Base-by-base conservation (phyloP, 2,888 invertebrate genomes). In the Lissocephala sabroskyi region DNA sequence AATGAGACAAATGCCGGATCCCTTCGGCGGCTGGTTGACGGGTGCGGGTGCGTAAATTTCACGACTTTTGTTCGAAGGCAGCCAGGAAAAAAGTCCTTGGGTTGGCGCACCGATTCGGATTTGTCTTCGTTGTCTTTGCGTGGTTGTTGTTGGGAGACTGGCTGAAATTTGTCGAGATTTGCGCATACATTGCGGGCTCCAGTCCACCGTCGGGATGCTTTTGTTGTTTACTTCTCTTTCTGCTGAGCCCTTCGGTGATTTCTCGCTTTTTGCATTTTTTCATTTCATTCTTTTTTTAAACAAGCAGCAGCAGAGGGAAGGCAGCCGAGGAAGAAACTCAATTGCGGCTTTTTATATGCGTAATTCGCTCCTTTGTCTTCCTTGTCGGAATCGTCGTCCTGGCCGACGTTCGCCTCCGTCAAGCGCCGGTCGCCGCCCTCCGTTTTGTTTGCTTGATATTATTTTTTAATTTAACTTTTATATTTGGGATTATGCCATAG, bases 391-490 rank as follows among this genome's bases (percentile, higher is more conserved):
- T 42, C 18, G 4, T 26, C 30, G 39, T 42, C 30, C 13, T 39
- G 28, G 39, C 33, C 43, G 26, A 30, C 40, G 30, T n/a, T 11
- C 41, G 26, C n/a, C n/a, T 52, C 23, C 55, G 50, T 32, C 30
- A 11, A 32, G n/a, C n/a, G n/a, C n/a, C n/a, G n/a, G n/a, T n/a
- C n/a, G n/a, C n/a, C n/a, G n/a, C n/a, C n/a, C n/a, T n/a, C n/a
- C n/a, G n/a, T n/a, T n/a, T 44, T 63, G 50, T 56, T 55, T 52
- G 47, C 50, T 43, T 55, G 48, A 68, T 75, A 71, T 71, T 75
- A 70, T 67, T 75, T 75, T 70, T 67, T 67, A 75, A 70, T 70
- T 75, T 75, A 70, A 65, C 58, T 75, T 70, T 75, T 70, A 64
- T 75, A 62, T 68, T 56, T 52, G 49, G 51, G 58, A 56, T 67